phyloP scores from a whole-genome alignment of 2,113 vertebrate genomes.

The Gymnobelideus leadbeateri region DNA sequence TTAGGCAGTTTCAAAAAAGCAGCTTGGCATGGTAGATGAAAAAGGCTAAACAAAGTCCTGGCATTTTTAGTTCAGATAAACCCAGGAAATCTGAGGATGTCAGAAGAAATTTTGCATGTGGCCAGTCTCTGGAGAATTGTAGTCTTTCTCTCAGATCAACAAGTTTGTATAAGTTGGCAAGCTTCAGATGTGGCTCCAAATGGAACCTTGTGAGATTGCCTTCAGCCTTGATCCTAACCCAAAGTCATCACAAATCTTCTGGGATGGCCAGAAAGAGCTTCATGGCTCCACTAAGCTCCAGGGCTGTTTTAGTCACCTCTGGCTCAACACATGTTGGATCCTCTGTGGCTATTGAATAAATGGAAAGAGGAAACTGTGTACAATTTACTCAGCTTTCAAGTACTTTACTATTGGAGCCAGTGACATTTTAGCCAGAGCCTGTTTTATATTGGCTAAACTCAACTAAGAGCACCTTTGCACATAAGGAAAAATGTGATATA shows the following conservation, averaged over 20 bases:
- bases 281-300: background rate
- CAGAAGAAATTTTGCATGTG: background rate
- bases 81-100: background rate
- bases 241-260: background rate
- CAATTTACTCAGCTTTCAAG: background rate
- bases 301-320: constrained; percentile 7
- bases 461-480: background rate
- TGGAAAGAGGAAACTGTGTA: background rate
- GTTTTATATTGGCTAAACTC: constrained; percentile 20
- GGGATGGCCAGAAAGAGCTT: background rate
- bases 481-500: background rate
- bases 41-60: background rate
- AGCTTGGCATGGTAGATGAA: background rate
- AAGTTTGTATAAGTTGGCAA: background rate
- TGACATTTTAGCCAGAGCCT: constrained; percentile 43
- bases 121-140: background rate
- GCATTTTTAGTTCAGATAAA: constrained; percentile 28
- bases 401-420: background rate
- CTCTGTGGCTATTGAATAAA: background rate
- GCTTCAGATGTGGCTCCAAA: background rate
- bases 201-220: background rate
- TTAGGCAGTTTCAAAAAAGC: constrained; percentile 41
- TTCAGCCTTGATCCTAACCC: background rate
- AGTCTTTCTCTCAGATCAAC: constrained; percentile 18
- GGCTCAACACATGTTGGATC: background rate